A percentile compares a stretch with the other conserved stretches of the same genome.
Evolutionary conservation across 2,113 vertebrate genomes (phyloP).

Genomic region (Alouatta palliata): DNA sequence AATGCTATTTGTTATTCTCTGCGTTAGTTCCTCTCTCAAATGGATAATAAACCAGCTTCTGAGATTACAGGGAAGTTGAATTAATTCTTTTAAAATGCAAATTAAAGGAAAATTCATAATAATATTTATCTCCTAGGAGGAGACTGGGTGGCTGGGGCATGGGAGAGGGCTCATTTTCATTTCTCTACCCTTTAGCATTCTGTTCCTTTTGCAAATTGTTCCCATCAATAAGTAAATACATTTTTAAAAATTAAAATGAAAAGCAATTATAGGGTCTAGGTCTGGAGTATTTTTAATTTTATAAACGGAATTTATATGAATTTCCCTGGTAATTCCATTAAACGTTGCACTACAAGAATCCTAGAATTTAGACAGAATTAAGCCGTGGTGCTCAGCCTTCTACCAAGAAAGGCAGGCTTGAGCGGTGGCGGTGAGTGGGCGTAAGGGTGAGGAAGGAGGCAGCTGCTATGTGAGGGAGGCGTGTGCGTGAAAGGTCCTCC

Average conservation of each 20-base stretch:
- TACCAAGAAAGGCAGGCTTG: neutral
- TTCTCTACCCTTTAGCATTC: neutral
- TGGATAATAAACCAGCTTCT: neutral
- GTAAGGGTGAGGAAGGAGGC: rapidly evolving
- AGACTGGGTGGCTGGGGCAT: neutral
- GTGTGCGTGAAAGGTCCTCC: neutral
- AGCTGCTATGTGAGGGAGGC: neutral
- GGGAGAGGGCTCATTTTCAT: neutral
- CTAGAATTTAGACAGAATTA: neutral
- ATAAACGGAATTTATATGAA: neutral
- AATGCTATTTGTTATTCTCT: neutral
- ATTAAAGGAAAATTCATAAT: neutral
- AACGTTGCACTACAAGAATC: neutral
- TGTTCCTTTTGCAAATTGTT: neutral
- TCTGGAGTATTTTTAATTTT: neutral
- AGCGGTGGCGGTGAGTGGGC: neutral
- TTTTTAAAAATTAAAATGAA: neutral
- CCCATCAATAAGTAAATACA: neutral
- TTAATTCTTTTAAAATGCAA: neutral
- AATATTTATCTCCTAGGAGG: neutral
- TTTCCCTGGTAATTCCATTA: neutral
- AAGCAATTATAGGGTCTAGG: neutral
- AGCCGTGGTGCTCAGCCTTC: neutral
- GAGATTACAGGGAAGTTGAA: neutral
- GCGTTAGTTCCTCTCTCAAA: neutral